Conservation (phyloP, 37 sponge, comb jelly and placozoan genomes). For the Geodia barretti region DNA sequence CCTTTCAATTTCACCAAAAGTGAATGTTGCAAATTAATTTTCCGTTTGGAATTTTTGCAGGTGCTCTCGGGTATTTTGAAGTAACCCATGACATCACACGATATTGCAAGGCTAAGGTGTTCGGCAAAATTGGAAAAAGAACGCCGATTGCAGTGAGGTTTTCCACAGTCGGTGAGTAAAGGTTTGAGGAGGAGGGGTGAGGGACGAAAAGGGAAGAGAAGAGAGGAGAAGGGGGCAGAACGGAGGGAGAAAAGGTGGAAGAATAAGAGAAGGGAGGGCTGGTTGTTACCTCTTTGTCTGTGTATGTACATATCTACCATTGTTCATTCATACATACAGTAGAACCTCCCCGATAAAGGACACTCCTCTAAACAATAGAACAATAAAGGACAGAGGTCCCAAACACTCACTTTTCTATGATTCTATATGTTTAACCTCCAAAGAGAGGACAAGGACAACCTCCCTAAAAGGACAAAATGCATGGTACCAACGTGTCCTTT, state of each 20-base stretch:
- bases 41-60: constrained; percentile 1
- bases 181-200: too few species aligned
- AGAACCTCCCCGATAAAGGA: too few species aligned
- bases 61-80: constrained; percentile 87
- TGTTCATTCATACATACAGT: too few species aligned
- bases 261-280: neutral
- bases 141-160: constrained; percentile 86
- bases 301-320: too few species aligned
- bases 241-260: constrained; percentile 11
- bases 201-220: too few species aligned
- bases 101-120: constrained; percentile 88
- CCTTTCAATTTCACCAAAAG: neutral
- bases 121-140: constrained; percentile 61
- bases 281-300: too few species aligned
- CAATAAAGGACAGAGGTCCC: too few species aligned
- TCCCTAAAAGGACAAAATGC: neutral
- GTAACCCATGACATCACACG: constrained; percentile 87
- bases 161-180: constrained; percentile 75
- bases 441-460: neutral
- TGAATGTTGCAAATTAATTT: neutral
- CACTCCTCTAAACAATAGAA: too few species aligned
- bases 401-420: neutral
- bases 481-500: neutral
- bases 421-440: too few species aligned
- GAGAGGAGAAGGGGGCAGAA: constrained; percentile 16